phyloP scores from a whole-genome alignment of 2,113 vertebrate genomes.

The Gobio gobio region DNA sequence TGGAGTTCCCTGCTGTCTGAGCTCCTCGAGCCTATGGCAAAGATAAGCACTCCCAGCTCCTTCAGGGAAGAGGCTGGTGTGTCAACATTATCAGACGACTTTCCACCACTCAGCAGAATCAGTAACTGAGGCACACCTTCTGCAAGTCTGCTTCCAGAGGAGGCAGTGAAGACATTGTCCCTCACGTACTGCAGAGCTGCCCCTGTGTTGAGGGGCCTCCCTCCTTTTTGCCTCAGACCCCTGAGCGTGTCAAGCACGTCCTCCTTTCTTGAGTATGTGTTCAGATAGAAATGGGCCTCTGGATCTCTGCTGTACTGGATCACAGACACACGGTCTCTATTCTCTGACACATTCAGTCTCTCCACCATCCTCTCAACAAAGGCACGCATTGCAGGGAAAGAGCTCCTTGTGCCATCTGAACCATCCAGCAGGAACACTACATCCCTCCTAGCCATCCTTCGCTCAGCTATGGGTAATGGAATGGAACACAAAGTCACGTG shows the following conservation, averaged over 20 bases:
- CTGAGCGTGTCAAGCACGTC: conserved; percentile 56
- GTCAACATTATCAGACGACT: conserved; percentile 57
- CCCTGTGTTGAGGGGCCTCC: conserved; percentile 77
- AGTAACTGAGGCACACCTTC: conserved; percentile 80
- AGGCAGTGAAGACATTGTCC: conserved; percentile 75
- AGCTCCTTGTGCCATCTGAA: conserved; percentile 76
- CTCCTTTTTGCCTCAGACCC: conserved; percentile 69
- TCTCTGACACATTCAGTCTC: conserved; percentile 79
- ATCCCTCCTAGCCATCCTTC: conserved; percentile 80
- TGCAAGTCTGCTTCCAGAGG: conserved; percentile 79
- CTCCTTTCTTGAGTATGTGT: conserved; percentile 65
- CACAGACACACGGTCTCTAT: conserved; percentile 53
- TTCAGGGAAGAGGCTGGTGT: conserved; percentile 43
- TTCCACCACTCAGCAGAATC: conserved; percentile 61
- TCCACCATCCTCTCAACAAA: conserved; percentile 84
- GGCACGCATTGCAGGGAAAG: conserved; percentile 86
- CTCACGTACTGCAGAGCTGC: conserved; percentile 69
- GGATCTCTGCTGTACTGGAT: conserved; percentile 55
- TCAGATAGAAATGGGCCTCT: conserved; percentile 70
- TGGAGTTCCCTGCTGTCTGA: conserved; percentile 72
- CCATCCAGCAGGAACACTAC: conserved; percentile 94
- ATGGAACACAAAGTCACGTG: conserved; percentile 53
- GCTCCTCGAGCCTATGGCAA: conserved; percentile 76
- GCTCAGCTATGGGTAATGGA: conserved; percentile 46
- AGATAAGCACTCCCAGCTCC: conserved; percentile 68